phyloP scores from a whole-genome alignment of 2,888 invertebrate genomes.

The Perizoma flavofasciatum region DNA sequence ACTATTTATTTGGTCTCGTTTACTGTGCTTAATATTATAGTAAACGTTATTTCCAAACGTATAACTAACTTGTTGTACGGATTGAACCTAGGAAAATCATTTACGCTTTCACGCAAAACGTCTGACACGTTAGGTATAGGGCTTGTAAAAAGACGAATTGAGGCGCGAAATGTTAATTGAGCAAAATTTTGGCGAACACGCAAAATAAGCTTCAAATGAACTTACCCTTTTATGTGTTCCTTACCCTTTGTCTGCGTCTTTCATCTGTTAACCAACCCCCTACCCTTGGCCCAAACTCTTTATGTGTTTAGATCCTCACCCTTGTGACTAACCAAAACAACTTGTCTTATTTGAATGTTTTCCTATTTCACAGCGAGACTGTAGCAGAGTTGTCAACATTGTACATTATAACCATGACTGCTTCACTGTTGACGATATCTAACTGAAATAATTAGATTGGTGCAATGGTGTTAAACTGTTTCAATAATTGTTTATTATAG shows the following conservation, averaged over 20 bases:
- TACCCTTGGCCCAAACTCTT: constrained; percentile 81
- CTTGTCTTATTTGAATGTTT: constrained; percentile 71
- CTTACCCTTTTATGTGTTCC: constrained; percentile 85
- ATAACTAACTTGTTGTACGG: constrained; percentile 71
- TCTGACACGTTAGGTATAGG: constrained; percentile 79
- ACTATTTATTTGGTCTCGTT: constrained; percentile 82
- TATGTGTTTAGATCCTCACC: constrained; percentile 84
- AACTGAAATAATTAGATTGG: constrained; percentile 71
- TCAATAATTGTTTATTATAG: constrained; percentile 16
- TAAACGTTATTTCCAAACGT: constrained; percentile 69
- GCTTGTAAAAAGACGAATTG: constrained; percentile 73
- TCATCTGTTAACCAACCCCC: constrained; percentile 87
- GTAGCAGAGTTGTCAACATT: constrained; percentile 72
- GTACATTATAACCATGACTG: constrained; percentile 81
- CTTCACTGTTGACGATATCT: constrained; percentile 64
- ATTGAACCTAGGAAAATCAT: constrained; percentile 82
- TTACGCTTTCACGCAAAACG: constrained; percentile 84
- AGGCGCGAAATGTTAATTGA: constrained; percentile 77
- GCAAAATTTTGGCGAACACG: constrained; percentile 82
- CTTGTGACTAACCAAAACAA: constrained; percentile 80
- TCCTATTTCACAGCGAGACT: constrained; percentile 74
- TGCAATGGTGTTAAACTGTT: constrained; percentile 61
- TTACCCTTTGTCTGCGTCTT: constrained; percentile 92
- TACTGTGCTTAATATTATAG: constrained; percentile 81
- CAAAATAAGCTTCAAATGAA: constrained; percentile 83